Conservation (phyloP, 2,113 vertebrate genomes). For the Micromys minutus region DNA sequence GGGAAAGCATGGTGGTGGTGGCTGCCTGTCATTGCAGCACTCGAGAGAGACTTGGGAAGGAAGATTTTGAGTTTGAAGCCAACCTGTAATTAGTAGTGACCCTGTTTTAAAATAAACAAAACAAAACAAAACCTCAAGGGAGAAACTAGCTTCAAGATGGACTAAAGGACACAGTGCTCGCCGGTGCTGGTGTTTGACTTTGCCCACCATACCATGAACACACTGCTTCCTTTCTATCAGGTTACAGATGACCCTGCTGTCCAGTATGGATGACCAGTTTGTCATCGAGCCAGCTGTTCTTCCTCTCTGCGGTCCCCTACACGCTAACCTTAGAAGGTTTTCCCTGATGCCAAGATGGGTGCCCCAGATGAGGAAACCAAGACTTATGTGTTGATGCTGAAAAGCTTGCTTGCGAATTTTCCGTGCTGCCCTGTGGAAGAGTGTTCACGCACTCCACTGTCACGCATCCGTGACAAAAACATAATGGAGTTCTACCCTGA, state of each 20-base stretch:
- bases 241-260: slow-evolving; percentile 17
- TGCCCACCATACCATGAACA: background rate
- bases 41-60: background rate
- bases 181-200: background rate
- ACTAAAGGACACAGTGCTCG: too few species aligned
- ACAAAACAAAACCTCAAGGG: background rate
- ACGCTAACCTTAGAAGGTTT: background rate
- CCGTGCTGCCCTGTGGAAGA: background rate
- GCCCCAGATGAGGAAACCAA: background rate
- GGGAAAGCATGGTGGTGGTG: background rate
- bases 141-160: background rate
- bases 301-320: background rate
- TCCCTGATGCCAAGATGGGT: background rate
- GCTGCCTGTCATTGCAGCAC: background rate
- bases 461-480: background rate
- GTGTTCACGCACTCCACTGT: background rate
- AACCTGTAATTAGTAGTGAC: too few species aligned
- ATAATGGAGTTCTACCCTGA: background rate
- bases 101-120: background rate
- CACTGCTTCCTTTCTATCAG: background rate
- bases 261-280: background rate
- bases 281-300: background rate
- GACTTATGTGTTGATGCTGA: background rate
- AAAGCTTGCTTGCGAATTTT: background rate
- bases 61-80: background rate